Base-by-base conservation (phyloP, 1,140 invertebrate genomes). In the Anoplophora glabripennis region DNA sequence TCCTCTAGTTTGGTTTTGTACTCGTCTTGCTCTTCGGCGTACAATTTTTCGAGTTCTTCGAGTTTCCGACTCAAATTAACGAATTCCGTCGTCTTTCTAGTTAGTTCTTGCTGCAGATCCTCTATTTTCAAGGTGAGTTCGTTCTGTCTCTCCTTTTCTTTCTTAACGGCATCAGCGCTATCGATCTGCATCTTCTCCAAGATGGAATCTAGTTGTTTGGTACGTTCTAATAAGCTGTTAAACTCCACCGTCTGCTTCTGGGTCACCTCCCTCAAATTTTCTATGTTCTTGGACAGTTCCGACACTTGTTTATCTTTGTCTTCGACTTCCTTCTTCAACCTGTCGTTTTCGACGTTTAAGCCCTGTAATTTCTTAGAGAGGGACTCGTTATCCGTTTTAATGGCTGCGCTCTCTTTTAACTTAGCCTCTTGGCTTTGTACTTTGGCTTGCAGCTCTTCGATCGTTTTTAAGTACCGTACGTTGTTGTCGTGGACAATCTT, bases 21-120 rank as follows among this genome's bases (percentile, higher is more conserved):
- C n/a, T 51, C 52, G 11, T 41, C 44, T 45, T 59, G 61, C 4
- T 42, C 61, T 38, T 61, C 56, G 1, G 53, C 51, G 17, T 56
- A 57, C 21, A 53, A 17, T 15, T 60, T 47, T 42, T 67, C 57
- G 7, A 67, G 34, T 8, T 33, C 48, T 17, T 51, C 44, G 3
- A 68, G 28, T 8, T 49, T 54, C 28, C 55, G 42, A 28, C 56
- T 61, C 45, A 59, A 36, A n/a, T 60, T 37, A 11, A 7, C 41
- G 10, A 64, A 44, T 34, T 61, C 44, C 1, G 9, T n/a, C 11
- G 59, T 59, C 41, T 62, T 57, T 15, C 53, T 57, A n/a, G 47
- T 42, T 4, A 64, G 33, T 47, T 65, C 51, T 9, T 46, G 15
- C 37, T 65, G 47, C 45, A 65, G 52, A 3, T 53, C 46, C 10